phyloP scores from a whole-genome alignment of 2,113 vertebrate species.

The Mustela nigripes region DNA sequence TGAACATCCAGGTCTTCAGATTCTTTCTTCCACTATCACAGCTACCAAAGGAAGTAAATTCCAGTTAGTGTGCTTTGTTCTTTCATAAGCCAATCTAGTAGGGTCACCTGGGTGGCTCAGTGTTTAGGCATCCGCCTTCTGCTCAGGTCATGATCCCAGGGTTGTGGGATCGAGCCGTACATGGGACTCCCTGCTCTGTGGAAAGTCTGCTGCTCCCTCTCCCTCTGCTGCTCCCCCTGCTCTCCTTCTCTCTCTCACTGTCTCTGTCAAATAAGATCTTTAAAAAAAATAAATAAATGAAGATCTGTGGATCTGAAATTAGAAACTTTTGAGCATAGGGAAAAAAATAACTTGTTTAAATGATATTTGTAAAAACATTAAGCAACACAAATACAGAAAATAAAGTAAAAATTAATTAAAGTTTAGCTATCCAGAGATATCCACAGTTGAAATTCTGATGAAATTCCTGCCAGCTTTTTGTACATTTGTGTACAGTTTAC shows the following conservation, averaged over 20 bases:
- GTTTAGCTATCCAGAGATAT: neutral
- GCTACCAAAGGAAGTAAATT: neutral
- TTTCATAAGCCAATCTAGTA: conserved; percentile 3
- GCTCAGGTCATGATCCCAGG: too few relatives aligned
- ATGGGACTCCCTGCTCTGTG: too few relatives aligned
- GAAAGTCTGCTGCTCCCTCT: too few relatives aligned
- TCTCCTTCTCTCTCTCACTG: too few relatives aligned
- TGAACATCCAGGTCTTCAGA: neutral
- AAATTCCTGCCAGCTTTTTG: conserved; percentile 1
- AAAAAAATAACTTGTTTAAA: neutral
- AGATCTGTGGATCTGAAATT: neutral
- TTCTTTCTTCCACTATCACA: neutral
- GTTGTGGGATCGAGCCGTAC: too few relatives aligned
- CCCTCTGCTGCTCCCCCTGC: too few relatives aligned
- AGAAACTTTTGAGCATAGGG: neutral
- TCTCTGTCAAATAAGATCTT: too few relatives aligned
- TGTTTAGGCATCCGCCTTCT: too few relatives aligned
- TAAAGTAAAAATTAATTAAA: conserved; percentile 35
- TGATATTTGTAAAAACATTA: neutral
- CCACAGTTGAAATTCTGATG: neutral
- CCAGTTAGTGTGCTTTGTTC: neutral
- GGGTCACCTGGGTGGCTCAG: too few relatives aligned
- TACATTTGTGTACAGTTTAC: neutral
- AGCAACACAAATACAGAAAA: neutral
- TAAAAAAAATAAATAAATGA: too few relatives aligned